A percentile compares a stretch with the other conserved stretches of the same genome.
These are phyloP conservation scores for Apeira syringaria DNA, from an alignment of 2,888 invertebrate genomes.

Conservation along the genomic window DNA sequence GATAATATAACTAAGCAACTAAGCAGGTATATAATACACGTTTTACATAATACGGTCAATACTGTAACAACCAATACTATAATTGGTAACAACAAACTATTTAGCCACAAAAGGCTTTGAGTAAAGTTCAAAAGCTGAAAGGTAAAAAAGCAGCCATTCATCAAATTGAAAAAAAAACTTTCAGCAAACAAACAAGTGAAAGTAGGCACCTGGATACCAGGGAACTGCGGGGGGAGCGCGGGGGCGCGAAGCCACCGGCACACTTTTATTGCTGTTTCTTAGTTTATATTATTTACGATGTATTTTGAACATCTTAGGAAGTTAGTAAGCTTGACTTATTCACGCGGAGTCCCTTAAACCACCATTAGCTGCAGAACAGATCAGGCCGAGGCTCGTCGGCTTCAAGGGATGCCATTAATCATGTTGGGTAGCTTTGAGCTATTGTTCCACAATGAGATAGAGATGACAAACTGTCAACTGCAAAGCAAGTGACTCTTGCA, in stretches of 20 bases:
- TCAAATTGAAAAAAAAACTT: conserved; percentile 22
- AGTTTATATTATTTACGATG: conserved; percentile 26
- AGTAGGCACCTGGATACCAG: conserved; percentile 11
- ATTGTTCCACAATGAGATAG: conserved; percentile 5
- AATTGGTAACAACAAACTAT: no score
- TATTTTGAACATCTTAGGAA: conserved; percentile 7
- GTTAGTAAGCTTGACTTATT: conserved; percentile 18
- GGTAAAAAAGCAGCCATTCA: conserved; percentile 4
- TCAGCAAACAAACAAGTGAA: conserved; percentile 9
- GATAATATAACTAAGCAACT: no score
- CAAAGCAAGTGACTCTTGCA: neutral
- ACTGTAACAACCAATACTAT: no score
- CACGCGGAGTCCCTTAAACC: conserved; percentile 17
- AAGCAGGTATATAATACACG: no score
- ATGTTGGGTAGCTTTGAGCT: conserved; percentile 6
- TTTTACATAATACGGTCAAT: no score
- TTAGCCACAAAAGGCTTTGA: no score
- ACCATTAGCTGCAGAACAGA: conserved; percentile 16
- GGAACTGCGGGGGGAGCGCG: conserved; percentile 4
- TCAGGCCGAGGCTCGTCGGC: neutral
- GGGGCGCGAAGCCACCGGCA: neutral
- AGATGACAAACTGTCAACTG: neutral
- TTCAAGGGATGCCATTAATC: conserved; percentile 6
- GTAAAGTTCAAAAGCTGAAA: no score
- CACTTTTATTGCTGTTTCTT: neutral